Percentiles rank a stretch among this genome's conserved stretches.
phyloP scores from a whole-genome alignment of 53 echinoderm and acorn worm species.

The Hippasteria phrygiana region DNA sequence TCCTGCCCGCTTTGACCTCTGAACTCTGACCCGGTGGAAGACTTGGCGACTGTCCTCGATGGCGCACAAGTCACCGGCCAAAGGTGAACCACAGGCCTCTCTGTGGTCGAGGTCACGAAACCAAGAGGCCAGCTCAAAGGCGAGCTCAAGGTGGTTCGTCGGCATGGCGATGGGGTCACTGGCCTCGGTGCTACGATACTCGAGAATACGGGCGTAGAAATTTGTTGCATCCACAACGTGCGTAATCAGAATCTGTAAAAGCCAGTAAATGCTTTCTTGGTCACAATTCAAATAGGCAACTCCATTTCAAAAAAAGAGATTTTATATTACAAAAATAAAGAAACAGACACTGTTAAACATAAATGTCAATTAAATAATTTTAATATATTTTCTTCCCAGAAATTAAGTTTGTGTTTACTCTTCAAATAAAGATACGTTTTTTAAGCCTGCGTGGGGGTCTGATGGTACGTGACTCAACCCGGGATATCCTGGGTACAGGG shows the following conservation, averaged over 20 bases:
- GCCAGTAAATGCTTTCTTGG: too few relatives aligned
- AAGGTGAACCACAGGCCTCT: neutral
- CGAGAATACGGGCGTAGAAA: constrained; percentile 86
- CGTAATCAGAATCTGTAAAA: constrained; percentile 78
- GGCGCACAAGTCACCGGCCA: constrained; percentile 69
- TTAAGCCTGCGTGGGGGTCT: too few relatives aligned
- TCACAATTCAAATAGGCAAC: too few relatives aligned
- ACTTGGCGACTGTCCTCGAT: constrained; percentile 67
- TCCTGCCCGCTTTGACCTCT: constrained; percentile 47
- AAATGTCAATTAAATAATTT: too few relatives aligned
- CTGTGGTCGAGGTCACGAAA: constrained; percentile 62
- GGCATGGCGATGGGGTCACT: constrained; percentile 69
- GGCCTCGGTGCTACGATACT: constrained; percentile 73
- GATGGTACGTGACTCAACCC: too few relatives aligned
- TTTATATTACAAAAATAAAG: too few relatives aligned
- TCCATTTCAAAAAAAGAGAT: too few relatives aligned
- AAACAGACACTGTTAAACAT: too few relatives aligned
- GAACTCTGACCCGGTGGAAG: constrained; percentile 72
- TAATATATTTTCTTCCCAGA: too few relatives aligned
- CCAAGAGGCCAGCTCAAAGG: constrained; percentile 75
- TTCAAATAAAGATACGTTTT: too few relatives aligned
- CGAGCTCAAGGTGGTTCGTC: constrained; percentile 67
- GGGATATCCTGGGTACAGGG: too few relatives aligned
- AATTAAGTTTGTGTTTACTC: too few relatives aligned
- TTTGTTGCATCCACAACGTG: constrained; percentile 78